Base-by-base conservation (phyloP, 2,113 vertebrate species). In the Dicerorhinus sumatrensis region DNA sequence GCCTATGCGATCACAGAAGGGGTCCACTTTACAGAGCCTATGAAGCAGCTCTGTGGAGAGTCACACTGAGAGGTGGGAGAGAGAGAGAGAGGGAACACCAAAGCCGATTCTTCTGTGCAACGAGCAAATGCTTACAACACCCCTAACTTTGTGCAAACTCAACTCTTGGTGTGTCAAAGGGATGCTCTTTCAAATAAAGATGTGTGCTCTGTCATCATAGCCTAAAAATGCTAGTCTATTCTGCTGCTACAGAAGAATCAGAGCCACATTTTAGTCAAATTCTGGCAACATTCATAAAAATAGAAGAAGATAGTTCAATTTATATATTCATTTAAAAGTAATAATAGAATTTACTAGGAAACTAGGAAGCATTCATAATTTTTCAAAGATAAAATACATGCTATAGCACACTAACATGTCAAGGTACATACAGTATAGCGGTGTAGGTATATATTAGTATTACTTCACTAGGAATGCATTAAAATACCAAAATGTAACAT, bases 271-370 rank as follows among this genome's bases (percentile, higher is more conserved):
- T 92, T 69, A 82, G 27, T 63, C 27, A 82, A 82, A 91, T 62
- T 36, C 5, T 77, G 69, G 75, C 9, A 54, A 27, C 1, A 36
- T n/a, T 42, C 42, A 23, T 42, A 93, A 51, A 42, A 29, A 94
- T 0, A 48, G 27, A 21, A 70, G 23, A 14, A 48, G 36, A 81
- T 67, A 72, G 11, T n/a, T 80, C 88, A 89, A n/a, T 46, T 46
- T 94, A 54, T 70, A n/a, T 62, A 60, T 60, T 81, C n/a, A 94
- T 39, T 82, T 33, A 70, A 80, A 87, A 72, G 39, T 54, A 92
- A 84, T 36, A 33, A 76, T 7, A 67, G 33, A 29, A 6, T 70
- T 76, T 51, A 60, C 27, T 72, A 93, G 20, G 8, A 88, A 91
- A 76, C 20, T 63, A 87, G n/a, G 29, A 69, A 12, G 39, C 10